Evolutionary conservation across 1,140 invertebrate genomes (phyloP), one percentile per base, ranked within the genome.

Genomic region (Vanessa tameamea): DNA sequence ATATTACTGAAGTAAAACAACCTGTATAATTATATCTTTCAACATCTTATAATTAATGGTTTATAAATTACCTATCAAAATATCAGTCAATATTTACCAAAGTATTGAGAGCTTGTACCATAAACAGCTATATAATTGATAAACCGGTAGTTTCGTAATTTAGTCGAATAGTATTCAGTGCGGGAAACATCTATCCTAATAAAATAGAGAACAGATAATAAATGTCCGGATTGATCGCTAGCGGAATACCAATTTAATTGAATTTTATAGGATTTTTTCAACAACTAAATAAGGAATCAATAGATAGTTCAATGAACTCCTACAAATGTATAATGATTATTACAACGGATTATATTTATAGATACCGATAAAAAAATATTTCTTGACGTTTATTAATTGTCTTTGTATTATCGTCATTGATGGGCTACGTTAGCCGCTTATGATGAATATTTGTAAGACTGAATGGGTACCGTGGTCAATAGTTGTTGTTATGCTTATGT

Each of bases 161-260:
- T 61, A 37, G 57, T 23, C 5, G 31, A 61, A 61, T 61, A 61
- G 23, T 26, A 61, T 7, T 15, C 6, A 37, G 57, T 7, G n/a
- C 57, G 31, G 57, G 37, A 61, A 61, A 61, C 31, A 31, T 37
- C 23, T 37, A 15, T 12, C 9, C 26, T 61, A 31, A 61, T 69
- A 69, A 67, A 69, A 69, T 69, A 69, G 31, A n/a, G 37, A 47
- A 47, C 37, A 47, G 26, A 55, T 57, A 69, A 69, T 69, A 69
- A 69, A 69, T 53, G 66, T 69, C 66, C 12, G 55, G 37, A 69
- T 9, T 57, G 37, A 47, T 69, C 53, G 66, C 20, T 31, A 31
- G 66, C 20, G 43, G 66, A 69, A 69, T 69, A 69, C 66, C n/a
- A 69, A 23, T 69, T 53, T 69, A 47, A 57, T 67, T 67, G 65